Evolutionary conservation across 1,140 invertebrate species (phyloP).

Genomic region (Neuroterus valhalla): DNA sequence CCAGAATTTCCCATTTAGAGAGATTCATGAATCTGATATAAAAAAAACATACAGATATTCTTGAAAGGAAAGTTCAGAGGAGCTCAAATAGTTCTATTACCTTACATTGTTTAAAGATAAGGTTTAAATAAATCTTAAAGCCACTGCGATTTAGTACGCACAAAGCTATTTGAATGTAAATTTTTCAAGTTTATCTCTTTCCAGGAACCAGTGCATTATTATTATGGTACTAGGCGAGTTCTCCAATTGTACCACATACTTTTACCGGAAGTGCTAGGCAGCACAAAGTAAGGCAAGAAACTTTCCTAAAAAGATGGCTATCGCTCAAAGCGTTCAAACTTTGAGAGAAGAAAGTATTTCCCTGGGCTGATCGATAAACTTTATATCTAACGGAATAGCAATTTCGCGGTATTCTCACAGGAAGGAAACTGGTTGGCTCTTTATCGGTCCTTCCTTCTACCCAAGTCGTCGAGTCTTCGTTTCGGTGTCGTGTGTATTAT

Average conservation of each 20-base stretch:
- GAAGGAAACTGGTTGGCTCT: slow-evolving; percentile 42
- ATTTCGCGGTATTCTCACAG: slow-evolving; percentile 48
- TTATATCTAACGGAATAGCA: slow-evolving; percentile 53
- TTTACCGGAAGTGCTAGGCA: slow-evolving; percentile 22
- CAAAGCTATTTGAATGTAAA: slow-evolving; percentile 24
- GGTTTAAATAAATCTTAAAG: slow-evolving; percentile 17
- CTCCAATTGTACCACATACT: slow-evolving; percentile 17
- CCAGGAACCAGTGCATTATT: slow-evolving; percentile 10
- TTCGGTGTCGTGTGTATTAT: not conserved
- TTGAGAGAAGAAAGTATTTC: slow-evolving; percentile 50
- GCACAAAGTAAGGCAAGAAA: slow-evolving; percentile 49
- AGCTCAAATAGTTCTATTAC: slow-evolving; percentile 11
- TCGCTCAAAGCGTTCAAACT: slow-evolving; percentile 21
- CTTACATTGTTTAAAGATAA: slow-evolving; percentile 3
- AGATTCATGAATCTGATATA: not conserved
- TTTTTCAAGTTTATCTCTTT: slow-evolving; percentile 6
- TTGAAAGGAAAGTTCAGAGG: not conserved
- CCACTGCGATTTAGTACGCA: not conserved
- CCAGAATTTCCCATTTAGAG: not conserved
- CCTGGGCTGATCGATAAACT: slow-evolving; percentile 42
- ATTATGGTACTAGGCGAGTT: slow-evolving; percentile 15
- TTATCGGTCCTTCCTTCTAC: slow-evolving; percentile 47
- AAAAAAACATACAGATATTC: not conserved
- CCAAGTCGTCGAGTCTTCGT: not conserved
- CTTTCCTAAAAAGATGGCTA: slow-evolving; percentile 30